Conservation (phyloP, 1,140 invertebrate genomes). For the Mercenaria mercenaria region DNA sequence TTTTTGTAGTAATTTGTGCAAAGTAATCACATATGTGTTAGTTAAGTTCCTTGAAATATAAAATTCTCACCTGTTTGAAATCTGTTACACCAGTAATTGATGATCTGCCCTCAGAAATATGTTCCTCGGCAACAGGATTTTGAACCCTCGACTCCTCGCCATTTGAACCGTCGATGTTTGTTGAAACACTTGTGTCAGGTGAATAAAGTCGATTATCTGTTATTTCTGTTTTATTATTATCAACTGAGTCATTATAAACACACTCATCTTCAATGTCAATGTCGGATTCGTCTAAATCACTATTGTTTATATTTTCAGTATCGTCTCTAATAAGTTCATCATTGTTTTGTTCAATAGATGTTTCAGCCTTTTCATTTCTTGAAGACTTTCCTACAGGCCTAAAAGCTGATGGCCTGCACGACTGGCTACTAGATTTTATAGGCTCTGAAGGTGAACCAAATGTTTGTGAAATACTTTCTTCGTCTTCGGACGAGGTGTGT, state of each 20-base stretch:
- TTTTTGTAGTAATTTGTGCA: too few relatives aligned
- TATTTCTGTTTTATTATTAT: conserved; percentile 2
- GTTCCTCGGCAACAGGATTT: not conserved
- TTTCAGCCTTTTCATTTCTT: conserved; percentile 9
- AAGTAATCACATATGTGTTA: too few relatives aligned
- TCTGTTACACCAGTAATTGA: not conserved
- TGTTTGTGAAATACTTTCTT: not conserved
- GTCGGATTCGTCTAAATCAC: conserved; percentile 45
- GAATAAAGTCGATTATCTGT: conserved; percentile 31
- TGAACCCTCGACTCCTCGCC: not conserved
- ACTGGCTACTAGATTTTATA: not conserved
- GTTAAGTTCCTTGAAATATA: too few relatives aligned
- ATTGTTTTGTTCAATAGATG: not conserved
- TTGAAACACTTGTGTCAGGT: conserved; percentile 37
- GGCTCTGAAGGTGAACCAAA: conserved; percentile 14
- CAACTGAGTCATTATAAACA: not conserved
- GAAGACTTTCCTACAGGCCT: conserved; percentile 39
- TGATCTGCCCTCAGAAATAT: not conserved
- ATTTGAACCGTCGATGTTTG: not conserved
- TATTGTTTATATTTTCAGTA: conserved; percentile 29
- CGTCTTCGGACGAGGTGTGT: conserved; percentile 45
- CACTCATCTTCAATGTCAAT: conserved; percentile 55
- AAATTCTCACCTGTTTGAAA: not conserved
- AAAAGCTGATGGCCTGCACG: conserved; percentile 40
- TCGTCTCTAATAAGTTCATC: not conserved